These are phyloP conservation scores for Holothuria glaberrima DNA, from an alignment of 35 echinoderm and acorn worm genomes.

Conservation along the genomic window DNA sequence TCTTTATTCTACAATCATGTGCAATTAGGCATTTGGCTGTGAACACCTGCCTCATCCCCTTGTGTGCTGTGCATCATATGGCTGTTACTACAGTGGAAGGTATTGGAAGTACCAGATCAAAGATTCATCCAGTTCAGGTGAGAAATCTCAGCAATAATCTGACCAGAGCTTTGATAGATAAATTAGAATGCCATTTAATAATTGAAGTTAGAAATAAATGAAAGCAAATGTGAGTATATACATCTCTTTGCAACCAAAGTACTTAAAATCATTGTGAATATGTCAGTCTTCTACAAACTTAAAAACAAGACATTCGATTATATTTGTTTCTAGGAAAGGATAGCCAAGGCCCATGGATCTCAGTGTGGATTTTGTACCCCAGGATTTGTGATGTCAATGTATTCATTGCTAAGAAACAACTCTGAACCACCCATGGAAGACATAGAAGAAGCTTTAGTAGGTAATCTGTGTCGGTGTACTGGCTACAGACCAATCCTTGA, in stretches of 20 bases:
- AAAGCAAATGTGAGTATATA: no score
- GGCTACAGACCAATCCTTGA: constrained; percentile 91
- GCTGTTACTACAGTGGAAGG: constrained; percentile 94
- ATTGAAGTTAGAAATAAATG: no score
- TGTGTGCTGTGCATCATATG: constrained; percentile 81
- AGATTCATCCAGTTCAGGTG: constrained; percentile 92
- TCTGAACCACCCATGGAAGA: constrained; percentile 68
- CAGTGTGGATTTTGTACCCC: constrained; percentile 92
- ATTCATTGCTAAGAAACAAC: constrained; percentile 71
- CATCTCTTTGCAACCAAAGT: no score
- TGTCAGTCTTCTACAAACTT: no score
- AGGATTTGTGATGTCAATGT: constrained; percentile 95
- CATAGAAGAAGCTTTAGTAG: constrained; percentile 64
- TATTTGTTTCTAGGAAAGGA: not conserved
- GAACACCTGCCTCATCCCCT: constrained; percentile 76
- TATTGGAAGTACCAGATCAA: constrained; percentile 81
- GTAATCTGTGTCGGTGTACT: constrained; percentile 89
- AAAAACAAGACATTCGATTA: no score
- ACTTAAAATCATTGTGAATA: no score
- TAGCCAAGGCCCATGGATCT: not conserved
- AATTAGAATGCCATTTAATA: no score
- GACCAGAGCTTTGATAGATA: not conserved
- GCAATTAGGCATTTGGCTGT: constrained; percentile 66
- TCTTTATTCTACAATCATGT: no score
- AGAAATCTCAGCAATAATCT: not conserved